Percentiles rank a stretch among this genome's conserved stretches.
phyloP scores from a whole-genome alignment of 2,797 vertebrate species.

The Microcaecilia unicolor region DNA sequence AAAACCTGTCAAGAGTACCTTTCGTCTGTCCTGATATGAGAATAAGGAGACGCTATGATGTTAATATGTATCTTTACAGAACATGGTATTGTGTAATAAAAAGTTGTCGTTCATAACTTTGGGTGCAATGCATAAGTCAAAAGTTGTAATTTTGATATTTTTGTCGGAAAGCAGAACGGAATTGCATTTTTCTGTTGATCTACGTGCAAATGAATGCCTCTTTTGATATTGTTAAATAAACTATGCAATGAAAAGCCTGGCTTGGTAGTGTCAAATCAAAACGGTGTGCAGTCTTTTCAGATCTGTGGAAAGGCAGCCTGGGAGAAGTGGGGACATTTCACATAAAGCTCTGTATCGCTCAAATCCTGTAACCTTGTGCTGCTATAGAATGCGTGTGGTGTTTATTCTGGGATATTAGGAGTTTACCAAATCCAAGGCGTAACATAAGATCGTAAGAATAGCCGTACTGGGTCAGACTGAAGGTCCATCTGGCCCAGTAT shows the following conservation, averaged over 20 bases:
- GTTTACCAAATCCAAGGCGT: too few species aligned
- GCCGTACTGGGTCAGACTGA: too few species aligned
- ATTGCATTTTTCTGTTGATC: constrained; percentile 61
- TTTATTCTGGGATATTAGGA: too few species aligned
- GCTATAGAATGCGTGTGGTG: too few species aligned
- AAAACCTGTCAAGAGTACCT: constrained; percentile 68
- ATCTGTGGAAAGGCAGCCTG: too few species aligned
- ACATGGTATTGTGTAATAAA: constrained; percentile 67
- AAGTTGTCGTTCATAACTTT: constrained; percentile 83
- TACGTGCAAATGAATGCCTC: constrained; percentile 73
- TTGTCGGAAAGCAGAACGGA: constrained; percentile 75
- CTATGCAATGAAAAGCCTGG: constrained; percentile 34
- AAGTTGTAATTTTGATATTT: constrained; percentile 89
- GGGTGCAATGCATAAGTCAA: constrained; percentile 79
- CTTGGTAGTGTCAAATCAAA: constrained; percentile 31
- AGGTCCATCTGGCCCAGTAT: too few species aligned
- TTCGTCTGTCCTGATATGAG: constrained; percentile 64
- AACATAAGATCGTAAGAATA: too few species aligned
- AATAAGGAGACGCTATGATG: constrained; percentile 73
- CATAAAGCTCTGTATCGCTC: too few species aligned
- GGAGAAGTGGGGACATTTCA: too few species aligned
- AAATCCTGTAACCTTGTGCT: too few species aligned
- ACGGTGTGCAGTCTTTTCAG: constrained; percentile 34
- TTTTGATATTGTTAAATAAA: constrained; percentile 61
- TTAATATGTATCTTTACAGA: constrained; percentile 53